Evolutionary conservation across 2,888 invertebrate genomes (phyloP).

Genomic region (Lymantria monacha): DNA sequence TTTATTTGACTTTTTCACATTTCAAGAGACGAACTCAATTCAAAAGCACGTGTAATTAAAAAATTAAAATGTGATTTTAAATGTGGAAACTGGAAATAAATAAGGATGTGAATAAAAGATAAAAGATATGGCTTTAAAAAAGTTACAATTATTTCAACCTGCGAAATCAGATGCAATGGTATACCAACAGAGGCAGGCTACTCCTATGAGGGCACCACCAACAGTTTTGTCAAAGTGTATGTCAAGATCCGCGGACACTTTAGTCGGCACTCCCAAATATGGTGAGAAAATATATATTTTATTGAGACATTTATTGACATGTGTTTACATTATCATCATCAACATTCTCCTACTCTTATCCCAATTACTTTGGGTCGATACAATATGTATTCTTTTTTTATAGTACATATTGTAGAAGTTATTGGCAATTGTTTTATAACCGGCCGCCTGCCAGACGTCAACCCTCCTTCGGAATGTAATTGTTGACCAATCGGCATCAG

Average conservation of each 20-base stretch:
- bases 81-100: conserved; percentile 18
- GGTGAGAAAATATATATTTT: conserved; percentile 41
- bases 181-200: conserved; percentile 58
- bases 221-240: conserved; percentile 60
- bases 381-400: no score
- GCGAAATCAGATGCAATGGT: conserved; percentile 55
- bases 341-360: no score
- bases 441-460: no score
- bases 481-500: no score
- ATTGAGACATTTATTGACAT: no score
- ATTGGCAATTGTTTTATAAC: no score
- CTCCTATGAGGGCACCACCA: conserved; percentile 69
- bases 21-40: conserved; percentile 10
- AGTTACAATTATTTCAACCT: conserved; percentile 65
- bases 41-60: conserved; percentile 1
- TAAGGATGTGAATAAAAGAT: conserved; percentile 14
- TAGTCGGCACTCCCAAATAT: conserved; percentile 54
- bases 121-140: conserved; percentile 66
- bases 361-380: no score
- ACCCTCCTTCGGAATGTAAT: no score
- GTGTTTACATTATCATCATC: no score
- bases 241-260: conserved; percentile 71
- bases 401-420: no score
- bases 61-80: background rate
- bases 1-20: conserved; percentile 6